phyloP scores from a whole-genome alignment of 2,888 invertebrate genomes.

The Melanotus villosus region DNA sequence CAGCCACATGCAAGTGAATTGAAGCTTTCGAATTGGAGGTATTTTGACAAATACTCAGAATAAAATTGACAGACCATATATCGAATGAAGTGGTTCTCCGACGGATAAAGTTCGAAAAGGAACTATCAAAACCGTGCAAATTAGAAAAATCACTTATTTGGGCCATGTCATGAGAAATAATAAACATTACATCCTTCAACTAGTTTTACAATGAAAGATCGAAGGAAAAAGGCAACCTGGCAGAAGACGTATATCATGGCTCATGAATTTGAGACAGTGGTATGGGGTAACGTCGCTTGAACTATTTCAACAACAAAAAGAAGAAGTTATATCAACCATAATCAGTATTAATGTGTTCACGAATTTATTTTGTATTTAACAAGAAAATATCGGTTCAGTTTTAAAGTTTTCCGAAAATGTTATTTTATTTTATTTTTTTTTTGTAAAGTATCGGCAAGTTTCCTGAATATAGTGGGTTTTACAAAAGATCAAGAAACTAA shows the following conservation, averaged over 20 bases:
- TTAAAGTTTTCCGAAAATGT: no score
- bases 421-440: no score
- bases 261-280: not conserved
- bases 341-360: no score
- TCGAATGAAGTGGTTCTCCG: not conserved
- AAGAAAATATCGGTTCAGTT: no score
- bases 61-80: not conserved
- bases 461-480: no score
- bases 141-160: not conserved
- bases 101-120: not conserved
- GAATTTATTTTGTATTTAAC: no score
- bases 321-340: no score
- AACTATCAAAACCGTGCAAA: not conserved
- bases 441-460: no score
- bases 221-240: constrained; percentile 2
- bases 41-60: not conserved
- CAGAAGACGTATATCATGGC: constrained; percentile 2
- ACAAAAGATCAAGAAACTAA: no score
- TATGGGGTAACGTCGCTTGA: not conserved
- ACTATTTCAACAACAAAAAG: no score
- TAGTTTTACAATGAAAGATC: not conserved
- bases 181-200: not conserved
- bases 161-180: not conserved
- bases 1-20: not conserved
- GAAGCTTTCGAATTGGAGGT: not conserved